Conservation (phyloP, 1,140 invertebrate genomes). For the Mactra quadrangularis region DNA sequence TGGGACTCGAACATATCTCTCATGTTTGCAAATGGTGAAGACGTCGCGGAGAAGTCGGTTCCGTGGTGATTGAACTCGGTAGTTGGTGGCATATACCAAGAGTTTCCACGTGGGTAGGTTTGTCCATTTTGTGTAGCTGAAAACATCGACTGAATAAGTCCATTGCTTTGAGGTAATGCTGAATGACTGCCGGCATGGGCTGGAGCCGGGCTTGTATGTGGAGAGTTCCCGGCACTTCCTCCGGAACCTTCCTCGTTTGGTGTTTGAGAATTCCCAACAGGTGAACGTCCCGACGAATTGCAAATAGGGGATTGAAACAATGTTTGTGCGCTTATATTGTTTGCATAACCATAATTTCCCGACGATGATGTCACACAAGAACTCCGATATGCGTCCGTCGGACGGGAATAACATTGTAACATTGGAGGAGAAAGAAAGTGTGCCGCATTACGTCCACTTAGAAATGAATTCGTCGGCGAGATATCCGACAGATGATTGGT, state of each 20-base stretch:
- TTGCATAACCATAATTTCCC: constrained; percentile 54
- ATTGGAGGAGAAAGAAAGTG: constrained; percentile 73
- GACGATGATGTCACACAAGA: constrained; percentile 61
- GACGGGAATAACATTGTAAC: constrained; percentile 69
- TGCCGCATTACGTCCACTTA: constrained; percentile 65
- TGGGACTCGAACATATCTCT: constrained; percentile 79
- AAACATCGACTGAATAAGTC: constrained; percentile 73
- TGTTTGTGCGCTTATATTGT: constrained; percentile 61
- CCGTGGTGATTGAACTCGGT: constrained; percentile 73
- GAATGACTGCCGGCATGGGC: constrained; percentile 62
- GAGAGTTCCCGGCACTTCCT: constrained; percentile 65
- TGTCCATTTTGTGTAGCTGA: constrained; percentile 69
- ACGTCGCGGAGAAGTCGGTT: constrained; percentile 70
- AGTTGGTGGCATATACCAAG: constrained; percentile 78
- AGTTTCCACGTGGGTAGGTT: constrained; percentile 71
- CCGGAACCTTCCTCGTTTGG: constrained; percentile 58
- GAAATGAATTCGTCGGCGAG: constrained; percentile 65
- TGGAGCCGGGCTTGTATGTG: constrained; percentile 64
- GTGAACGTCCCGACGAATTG: constrained; percentile 4
- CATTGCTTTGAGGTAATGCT: constrained; percentile 70
- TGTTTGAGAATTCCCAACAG: constrained; percentile 18
- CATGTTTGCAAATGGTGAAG: constrained; percentile 69
- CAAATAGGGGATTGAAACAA: constrained; percentile 59
- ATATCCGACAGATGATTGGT: constrained; percentile 72
- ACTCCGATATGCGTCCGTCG: constrained; percentile 76